Conservation (phyloP, 2,797 vertebrate species). For the Pipistrellus kuhlii region DNA sequence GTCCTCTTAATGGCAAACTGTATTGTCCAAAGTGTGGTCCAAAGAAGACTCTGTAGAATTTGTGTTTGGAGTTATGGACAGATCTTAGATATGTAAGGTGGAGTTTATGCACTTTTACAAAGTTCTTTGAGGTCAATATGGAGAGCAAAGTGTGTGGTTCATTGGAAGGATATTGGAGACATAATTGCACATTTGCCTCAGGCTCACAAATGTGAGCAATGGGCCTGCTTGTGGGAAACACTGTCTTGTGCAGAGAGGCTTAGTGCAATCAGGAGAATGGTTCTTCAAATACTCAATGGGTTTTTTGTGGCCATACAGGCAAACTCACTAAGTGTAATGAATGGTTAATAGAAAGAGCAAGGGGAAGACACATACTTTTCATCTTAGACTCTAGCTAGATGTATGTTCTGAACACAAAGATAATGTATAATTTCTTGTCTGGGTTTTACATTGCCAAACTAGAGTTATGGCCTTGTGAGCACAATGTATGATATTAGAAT, state of each 20-base stretch:
- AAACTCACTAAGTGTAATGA: background rate
- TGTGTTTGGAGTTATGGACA: background rate
- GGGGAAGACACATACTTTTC: background rate
- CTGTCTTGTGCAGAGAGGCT: background rate
- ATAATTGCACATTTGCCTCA: background rate
- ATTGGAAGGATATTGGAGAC: background rate
- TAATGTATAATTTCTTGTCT: conserved; percentile 46
- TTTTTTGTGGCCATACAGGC: background rate
- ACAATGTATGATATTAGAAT: conserved; percentile 2
- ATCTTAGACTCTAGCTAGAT: conserved; percentile 2
- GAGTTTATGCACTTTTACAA: background rate
- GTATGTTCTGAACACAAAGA: conserved; percentile 39
- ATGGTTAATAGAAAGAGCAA: background rate
- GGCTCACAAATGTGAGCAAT: background rate
- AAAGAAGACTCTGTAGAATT: background rate
- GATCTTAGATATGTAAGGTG: background rate
- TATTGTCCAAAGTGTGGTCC: background rate
- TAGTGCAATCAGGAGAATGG: background rate
- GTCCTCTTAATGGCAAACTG: background rate
- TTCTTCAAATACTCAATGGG: background rate
- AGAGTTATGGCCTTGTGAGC: background rate
- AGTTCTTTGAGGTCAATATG: background rate
- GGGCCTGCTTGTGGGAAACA: background rate
- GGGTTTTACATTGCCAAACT: background rate
- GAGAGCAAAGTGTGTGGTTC: background rate